Evolutionary conservation across 2,113 vertebrate species (phyloP).

Genomic region (Bufo bufo): DNA sequence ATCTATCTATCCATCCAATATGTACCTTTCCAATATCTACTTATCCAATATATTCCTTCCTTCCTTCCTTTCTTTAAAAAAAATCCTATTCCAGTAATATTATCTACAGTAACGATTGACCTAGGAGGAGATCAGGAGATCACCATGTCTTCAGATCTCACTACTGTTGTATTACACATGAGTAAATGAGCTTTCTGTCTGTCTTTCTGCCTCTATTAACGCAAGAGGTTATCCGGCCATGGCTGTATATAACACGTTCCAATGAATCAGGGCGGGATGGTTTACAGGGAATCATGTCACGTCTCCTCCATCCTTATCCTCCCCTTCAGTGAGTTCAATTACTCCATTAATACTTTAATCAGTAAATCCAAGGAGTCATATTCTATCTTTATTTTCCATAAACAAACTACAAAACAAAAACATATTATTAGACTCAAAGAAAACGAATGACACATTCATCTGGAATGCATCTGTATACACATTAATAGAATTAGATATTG

Average conservation of each 20-base stretch:
- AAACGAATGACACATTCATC: background rate
- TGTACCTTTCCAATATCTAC: too few relatives aligned
- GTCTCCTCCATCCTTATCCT: background rate
- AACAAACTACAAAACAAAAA: background rate
- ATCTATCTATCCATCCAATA: background rate
- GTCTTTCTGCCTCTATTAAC: slow-evolving; percentile 28
- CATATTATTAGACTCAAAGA: background rate
- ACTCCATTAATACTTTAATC: background rate
- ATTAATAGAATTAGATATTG: background rate
- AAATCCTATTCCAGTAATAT: background rate
- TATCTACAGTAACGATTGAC: background rate
- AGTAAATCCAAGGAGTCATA: background rate
- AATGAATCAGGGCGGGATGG: background rate
- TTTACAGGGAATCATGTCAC: background rate
- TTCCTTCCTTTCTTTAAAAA: too few relatives aligned
- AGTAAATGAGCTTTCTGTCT: background rate
- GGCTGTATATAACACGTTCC: background rate
- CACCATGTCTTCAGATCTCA: background rate
- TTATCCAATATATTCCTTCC: background rate
- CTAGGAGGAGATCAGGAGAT: background rate
- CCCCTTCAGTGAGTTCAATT: background rate
- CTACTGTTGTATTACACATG: background rate
- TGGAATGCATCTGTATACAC: background rate
- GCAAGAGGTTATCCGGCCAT: background rate
- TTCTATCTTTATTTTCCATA: background rate